Base-by-base conservation (phyloP, 2,797 vertebrate species). In the Acanthornis magna region DNA sequence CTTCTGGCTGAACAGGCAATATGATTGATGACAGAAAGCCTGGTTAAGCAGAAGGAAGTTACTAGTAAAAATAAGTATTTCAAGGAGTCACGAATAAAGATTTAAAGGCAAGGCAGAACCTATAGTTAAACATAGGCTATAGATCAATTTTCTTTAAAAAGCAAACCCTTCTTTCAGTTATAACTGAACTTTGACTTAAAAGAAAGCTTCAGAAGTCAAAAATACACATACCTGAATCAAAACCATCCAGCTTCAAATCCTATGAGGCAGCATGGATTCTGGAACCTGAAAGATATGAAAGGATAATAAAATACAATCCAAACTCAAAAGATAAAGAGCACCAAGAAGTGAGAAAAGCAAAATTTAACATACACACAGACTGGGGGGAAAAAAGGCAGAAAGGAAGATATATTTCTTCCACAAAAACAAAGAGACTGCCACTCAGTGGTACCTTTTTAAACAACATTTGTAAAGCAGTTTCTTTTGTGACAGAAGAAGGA, bases 21-120 rank as follows among this genome's bases (percentile, higher is more conserved):
- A 55, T 57, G 48, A 91, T 14, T 67, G 57, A 91, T 53, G 63
- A 51, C 50, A 94, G 70, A 92, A 87, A 87, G 29, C 45, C 74
- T 34, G 42, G 22, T 85, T 91, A 63, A 76, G 29, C 15, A 85
- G 91, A 94, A 85, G 38, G 57, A 11, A 85, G 55, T 70, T 47
- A 23, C 53, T 40, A 65, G 68, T 63, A 74, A 88, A 88, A 78
- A 77, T 67, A 65, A 85, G 29, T 9, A 48, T 58, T 75, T 89
- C 45, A 30, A 36, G 51, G 55, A 93, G 22, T 77, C 61, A 72
- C 4, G 3, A 89, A 65, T 58, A 85, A 92, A 93, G 47, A 85
- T 70, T 66, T 66, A 70, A 70, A 84, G 9, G 32, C 77, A 95
- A 82, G 43, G 2, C 12, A 88, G 38, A 82, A 57, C 5, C 25